Evolutionary conservation across 2,797 vertebrate genomes (phyloP).

Genomic region (Syngnathus rostellatus): DNA sequence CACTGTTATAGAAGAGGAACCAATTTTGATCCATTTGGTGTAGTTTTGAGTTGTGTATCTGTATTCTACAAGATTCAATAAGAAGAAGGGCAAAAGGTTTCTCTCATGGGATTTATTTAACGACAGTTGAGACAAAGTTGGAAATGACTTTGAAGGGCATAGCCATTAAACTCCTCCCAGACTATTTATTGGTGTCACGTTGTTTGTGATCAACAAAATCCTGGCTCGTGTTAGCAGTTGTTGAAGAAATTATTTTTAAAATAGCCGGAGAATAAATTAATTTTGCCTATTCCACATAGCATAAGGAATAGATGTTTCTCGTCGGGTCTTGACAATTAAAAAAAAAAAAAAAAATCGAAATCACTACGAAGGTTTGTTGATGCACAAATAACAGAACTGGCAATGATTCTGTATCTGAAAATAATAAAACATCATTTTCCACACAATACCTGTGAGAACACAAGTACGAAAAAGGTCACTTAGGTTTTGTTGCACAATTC

Average conservation of each 20-base stretch:
- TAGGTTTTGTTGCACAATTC: not conserved
- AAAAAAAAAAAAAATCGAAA: not conserved
- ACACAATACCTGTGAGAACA: not conserved
- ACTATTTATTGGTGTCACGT: not conserved
- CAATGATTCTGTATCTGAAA: not conserved
- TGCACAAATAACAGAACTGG: not conserved
- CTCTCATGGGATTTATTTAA: not conserved
- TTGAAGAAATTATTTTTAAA: not conserved
- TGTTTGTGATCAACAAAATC: not conserved
- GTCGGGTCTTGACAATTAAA: too few relatives aligned
- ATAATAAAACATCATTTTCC: not conserved
- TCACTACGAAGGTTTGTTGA: too few relatives aligned
- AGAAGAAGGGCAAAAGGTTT: not conserved
- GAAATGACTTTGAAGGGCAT: not conserved
- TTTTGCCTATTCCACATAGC: not conserved
- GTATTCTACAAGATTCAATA: not conserved
- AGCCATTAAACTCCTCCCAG: not conserved
- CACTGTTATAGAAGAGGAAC: not conserved
- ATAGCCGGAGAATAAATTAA: not conserved
- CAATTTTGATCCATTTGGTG: too few relatives aligned
- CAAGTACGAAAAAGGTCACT: not conserved
- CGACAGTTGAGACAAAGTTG: constrained; percentile 1
- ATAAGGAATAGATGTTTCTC: not conserved
- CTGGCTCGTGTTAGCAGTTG: not conserved
- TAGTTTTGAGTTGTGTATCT: not conserved